Evolutionary conservation across 2,888 invertebrate species (phyloP), one percentile per base, ranked within the genome.

Genomic region (Brenthis hecate): DNA sequence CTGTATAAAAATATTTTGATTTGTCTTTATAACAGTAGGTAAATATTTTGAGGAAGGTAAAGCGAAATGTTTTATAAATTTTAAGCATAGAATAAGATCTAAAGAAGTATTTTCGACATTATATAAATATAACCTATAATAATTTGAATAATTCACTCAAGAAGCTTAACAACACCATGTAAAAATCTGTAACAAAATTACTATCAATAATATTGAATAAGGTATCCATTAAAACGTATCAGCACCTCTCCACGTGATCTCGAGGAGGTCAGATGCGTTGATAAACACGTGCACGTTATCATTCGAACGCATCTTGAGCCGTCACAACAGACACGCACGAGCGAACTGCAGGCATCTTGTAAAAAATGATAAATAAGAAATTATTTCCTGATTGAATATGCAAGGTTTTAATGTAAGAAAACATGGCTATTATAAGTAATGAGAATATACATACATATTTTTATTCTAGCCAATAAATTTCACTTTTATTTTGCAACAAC

Each of bases 271-370:
- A 69, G 66, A 71, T 68, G 66, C 55, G 54, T 56, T 47, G 71
- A 73, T 70, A 68, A 57, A 69, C 66, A 71, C 71, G 69, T 66
- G 64, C 66, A 57, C 56, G 65, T 51, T 66, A 69, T 66, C 68
- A 65, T 61, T 65, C 61, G 56, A 13, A 61, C 66, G 56, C 62
- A 66, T 69, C 68, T 63, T 16, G 55, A 47, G 56, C 65, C 68
- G 64, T 70, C 70, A 68, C 55, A 72, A 70, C 68, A 72, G 60
- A 47, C 72, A 65, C 57, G 58, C 67, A 66, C 66, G 13, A 55
- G 8, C 19, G 19, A n/a, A 48, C 55, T 14, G n/a, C 47, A 47
- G 51, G 36, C 60, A 28, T 23, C 55, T 19, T 14, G 50, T 48
- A 48, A n/a, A 8, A 54, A 55, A 43, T 14, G 16, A n/a, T 53